phyloP scores from a whole-genome alignment of 2,888 invertebrate genomes.

The Hesperia comma region DNA sequence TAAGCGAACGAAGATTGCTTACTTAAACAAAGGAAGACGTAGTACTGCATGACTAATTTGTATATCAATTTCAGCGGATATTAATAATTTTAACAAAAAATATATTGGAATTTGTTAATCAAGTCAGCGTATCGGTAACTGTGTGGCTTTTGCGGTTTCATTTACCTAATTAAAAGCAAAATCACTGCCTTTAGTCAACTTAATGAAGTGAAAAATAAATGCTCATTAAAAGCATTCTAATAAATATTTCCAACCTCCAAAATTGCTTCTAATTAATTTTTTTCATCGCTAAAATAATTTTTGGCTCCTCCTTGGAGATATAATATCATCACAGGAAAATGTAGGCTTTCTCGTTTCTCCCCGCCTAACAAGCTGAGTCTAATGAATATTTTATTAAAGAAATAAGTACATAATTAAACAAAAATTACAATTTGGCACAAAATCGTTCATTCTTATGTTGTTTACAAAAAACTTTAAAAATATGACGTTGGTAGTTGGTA shows the following conservation, averaged over 20 bases:
- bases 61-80: background rate
- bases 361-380: constrained; percentile 1
- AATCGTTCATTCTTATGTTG: background rate
- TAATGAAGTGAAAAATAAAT: constrained; percentile 39
- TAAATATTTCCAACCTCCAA: constrained; percentile 31
- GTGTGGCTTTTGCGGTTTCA: constrained; percentile 47
- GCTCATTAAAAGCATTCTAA: constrained; percentile 30
- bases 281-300: constrained; percentile 32
- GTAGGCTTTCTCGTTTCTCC: constrained; percentile 17
- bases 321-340: constrained; percentile 24
- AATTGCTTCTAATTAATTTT: constrained; percentile 36
- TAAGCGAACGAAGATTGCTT: no score
- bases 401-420: constrained; percentile 12
- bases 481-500: background rate
- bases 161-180: constrained; percentile 62
- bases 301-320: constrained; percentile 28
- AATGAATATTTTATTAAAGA: constrained; percentile 17
- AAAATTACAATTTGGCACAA: background rate
- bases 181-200: constrained; percentile 42
- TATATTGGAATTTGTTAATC: constrained; percentile 26
- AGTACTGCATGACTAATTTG: no score
- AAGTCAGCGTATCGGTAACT: constrained; percentile 32
- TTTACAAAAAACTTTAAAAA: background rate
- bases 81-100: constrained; percentile 9
- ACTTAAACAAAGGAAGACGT: no score